These are phyloP conservation scores for Syrphus vitripennis DNA, from an alignment of 2,888 invertebrate species.

Conservation along the genomic window DNA sequence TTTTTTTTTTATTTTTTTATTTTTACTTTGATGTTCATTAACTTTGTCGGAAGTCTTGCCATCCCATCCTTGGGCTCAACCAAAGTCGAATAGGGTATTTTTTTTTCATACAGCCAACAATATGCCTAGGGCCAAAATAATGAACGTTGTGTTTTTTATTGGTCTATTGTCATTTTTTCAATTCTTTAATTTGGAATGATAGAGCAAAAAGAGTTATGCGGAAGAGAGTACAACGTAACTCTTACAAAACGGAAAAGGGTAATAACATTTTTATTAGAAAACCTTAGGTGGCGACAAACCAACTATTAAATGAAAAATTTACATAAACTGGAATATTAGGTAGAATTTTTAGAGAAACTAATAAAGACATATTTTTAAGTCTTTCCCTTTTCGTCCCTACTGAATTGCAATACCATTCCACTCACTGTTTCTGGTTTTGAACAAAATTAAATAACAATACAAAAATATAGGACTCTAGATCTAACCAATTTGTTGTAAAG, in stretches of 20 bases:
- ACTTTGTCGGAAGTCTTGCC: neutral
- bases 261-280: neutral
- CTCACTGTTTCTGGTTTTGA: neutral
- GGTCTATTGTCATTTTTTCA: neutral
- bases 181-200: neutral
- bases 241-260: neutral
- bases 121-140: neutral
- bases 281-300: neutral
- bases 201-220: neutral
- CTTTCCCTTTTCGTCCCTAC: no score
- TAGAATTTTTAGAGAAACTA: no score
- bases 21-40: slow-evolving; percentile 37
- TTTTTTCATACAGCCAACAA: neutral
- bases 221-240: neutral
- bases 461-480: neutral
- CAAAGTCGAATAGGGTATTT: neutral
- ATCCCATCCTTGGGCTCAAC: neutral
- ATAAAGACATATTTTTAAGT: no score
- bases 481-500: neutral
- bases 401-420: no score
- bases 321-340: neutral
- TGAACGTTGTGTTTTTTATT: slow-evolving; percentile 2
- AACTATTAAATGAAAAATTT: neutral
- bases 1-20: slow-evolving; percentile 21
- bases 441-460: neutral